A percentile compares a stretch with the other conserved stretches of the same genome.
Evolutionary conservation across 2,113 vertebrate species (phyloP).

Genomic region (Notothenia rossii): DNA sequence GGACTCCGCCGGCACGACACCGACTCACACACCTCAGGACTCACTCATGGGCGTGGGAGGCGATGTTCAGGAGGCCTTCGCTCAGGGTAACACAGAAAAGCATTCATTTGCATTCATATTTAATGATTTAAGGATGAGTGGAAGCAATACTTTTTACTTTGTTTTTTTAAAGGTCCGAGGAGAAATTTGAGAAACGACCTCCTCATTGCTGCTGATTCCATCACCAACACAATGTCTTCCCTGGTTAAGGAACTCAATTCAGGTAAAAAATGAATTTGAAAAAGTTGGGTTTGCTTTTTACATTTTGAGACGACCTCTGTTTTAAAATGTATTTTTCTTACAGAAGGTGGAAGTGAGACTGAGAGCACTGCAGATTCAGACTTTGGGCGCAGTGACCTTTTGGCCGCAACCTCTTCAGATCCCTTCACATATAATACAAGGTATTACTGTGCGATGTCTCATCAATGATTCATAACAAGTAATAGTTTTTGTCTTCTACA

Average conservation of each 20-base stretch:
- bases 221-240: slow-evolving; percentile 99
- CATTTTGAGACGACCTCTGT: neutral
- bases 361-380: slow-evolving; percentile 93
- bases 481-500: neutral
- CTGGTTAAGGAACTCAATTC: slow-evolving; percentile 98
- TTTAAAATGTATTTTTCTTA: slow-evolving; percentile 1
- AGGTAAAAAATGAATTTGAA: slow-evolving; percentile 80
- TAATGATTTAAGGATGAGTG: neutral
- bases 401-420: slow-evolving; percentile 89
- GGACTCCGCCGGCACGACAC: slow-evolving; percentile 92
- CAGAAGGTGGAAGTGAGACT: slow-evolving; percentile 93
- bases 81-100: slow-evolving; percentile 88
- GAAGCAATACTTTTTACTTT: neutral
- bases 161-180: slow-evolving; percentile 88
- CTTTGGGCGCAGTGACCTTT: slow-evolving; percentile 88
- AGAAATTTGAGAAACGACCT: slow-evolving; percentile 97
- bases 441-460: slow-evolving; percentile 53
- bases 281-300: neutral
- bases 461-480: neutral
- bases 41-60: slow-evolving; percentile 97
- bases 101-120: neutral
- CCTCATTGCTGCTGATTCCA: slow-evolving; percentile 97
- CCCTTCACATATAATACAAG: slow-evolving; percentile 89
- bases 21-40: slow-evolving; percentile 95
- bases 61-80: slow-evolving; percentile 97